Base-by-base conservation (phyloP, 1,140 invertebrate species). In the Eueides isabella region DNA sequence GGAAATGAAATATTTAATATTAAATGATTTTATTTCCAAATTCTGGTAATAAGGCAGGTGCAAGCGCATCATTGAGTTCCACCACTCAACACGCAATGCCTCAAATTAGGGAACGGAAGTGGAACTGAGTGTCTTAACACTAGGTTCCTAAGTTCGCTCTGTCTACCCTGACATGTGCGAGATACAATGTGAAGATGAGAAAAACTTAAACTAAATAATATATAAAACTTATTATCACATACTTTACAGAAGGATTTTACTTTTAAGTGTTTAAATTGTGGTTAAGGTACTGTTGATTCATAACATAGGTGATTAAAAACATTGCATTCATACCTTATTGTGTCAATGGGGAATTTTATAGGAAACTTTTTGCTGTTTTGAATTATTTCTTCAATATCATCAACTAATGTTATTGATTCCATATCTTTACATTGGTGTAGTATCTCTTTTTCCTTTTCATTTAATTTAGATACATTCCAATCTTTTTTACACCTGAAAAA, bases 401-500 rank as follows among this genome's bases (percentile, higher is more conserved):
- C 83, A 1, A 73, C 70, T 2, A 81, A 26, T 14, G 86, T 69
- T 1, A 74, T 16, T 2, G 38, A 12, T 1, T 87, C 81, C 19
- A 88, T 33, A 28, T 85, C 80, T 26, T 75, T 75, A 48, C 90
- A 92, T 48, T 91, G 85, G 4, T 76, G 77, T 9, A 92, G 44
- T 4, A 91, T 64, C 68, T 89, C 86, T 78, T 89, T 90, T 6
- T 85, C 88, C 73, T 91, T 87, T 33, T 91, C 89, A 38, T 82
- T 86, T 83, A 90, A 88, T 38, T 84, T 87, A 0, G 85, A 87
- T 55, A 85, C 84, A 62, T 80, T 83, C 91, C 89, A 92, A 68
- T 90, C 84, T 44, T 87, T 85, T 70, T 89, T 92, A 67, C 85
- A 91, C 91, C 91, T 91, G 61, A 6, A 83, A 78, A 71, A 66